phyloP scores from a whole-genome alignment of 1,140 invertebrate genomes.

The Tribolium castaneum region DNA sequence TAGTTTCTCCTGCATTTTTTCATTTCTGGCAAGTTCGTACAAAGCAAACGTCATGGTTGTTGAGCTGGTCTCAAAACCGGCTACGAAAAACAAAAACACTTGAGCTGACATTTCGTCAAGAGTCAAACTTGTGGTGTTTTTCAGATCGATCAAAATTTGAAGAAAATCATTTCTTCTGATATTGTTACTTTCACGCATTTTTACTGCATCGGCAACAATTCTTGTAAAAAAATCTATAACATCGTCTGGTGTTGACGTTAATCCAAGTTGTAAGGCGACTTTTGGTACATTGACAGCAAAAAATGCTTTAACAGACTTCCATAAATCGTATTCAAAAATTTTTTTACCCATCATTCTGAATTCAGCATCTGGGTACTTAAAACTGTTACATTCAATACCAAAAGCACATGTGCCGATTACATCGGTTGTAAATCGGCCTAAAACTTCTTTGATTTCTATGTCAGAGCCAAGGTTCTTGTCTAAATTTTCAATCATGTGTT shows the following conservation, averaged over 20 bases:
- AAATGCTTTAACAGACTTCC: constrained; percentile 30
- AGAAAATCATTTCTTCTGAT: constrained; percentile 67
- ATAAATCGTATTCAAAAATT: not conserved
- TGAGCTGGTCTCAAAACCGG: constrained; percentile 66
- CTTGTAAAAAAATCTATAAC: constrained; percentile 65
- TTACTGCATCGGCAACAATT: constrained; percentile 64
- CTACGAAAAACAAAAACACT: constrained; percentile 72
- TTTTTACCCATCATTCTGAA: constrained; percentile 12
- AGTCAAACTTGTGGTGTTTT: not conserved
- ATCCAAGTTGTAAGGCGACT: not conserved
- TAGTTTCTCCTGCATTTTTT: constrained; percentile 64
- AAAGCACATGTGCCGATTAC: constrained; percentile 58
- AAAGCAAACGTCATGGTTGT: constrained; percentile 63
- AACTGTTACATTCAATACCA: constrained; percentile 66
- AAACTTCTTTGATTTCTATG: constrained; percentile 4
- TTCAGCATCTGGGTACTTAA: constrained; percentile 28
- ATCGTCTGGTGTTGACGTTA: constrained; percentile 25
- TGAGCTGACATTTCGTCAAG: constrained; percentile 65
- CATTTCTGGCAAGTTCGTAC: constrained; percentile 65
- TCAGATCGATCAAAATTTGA: constrained; percentile 66
- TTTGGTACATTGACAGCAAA: constrained; percentile 2
- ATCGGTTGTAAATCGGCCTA: constrained; percentile 9
- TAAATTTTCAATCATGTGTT: not conserved
- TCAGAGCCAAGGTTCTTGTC: not conserved
- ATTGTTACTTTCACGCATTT: constrained; percentile 64